Conservation (phyloP, 2,888 invertebrate species). For the Eubasilissa splendida region DNA sequence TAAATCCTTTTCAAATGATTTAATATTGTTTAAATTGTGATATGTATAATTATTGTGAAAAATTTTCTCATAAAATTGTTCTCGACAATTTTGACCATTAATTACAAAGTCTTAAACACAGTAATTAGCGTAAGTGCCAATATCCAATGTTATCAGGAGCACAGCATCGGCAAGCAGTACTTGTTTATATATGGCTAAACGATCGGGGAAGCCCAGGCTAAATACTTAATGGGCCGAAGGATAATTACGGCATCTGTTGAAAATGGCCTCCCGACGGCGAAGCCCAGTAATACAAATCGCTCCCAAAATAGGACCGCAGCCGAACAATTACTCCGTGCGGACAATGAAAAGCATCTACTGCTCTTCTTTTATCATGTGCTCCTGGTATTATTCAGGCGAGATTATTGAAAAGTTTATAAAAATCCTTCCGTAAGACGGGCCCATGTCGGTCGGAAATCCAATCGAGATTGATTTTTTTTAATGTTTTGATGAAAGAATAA, state of each 20-base stretch:
- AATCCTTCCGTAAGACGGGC: neutral
- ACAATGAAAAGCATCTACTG: constrained; percentile 51
- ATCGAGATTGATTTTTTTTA: neutral
- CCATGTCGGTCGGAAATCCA: neutral
- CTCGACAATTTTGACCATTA: neutral
- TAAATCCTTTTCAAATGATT: neutral
- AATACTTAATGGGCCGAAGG: constrained; percentile 56
- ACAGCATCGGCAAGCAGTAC: constrained; percentile 19
- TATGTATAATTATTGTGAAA: neutral
- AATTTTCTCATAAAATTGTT: too few relatives aligned
- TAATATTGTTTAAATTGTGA: neutral
- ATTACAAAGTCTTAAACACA: constrained; percentile 22
- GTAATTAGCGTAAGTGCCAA: constrained; percentile 21
- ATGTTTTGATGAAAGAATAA: neutral
- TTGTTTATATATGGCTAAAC: constrained; percentile 37
- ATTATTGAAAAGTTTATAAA: constrained; percentile 55
- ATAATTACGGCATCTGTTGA: constrained; percentile 54
- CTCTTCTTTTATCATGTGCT: constrained; percentile 51
- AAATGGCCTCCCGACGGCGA: constrained; percentile 53
- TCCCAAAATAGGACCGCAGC: constrained; percentile 53
- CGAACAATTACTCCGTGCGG: constrained; percentile 47
- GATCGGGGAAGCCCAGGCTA: constrained; percentile 43
- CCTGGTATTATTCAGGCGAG: constrained; percentile 45
- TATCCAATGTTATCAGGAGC: constrained; percentile 9
- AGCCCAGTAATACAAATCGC: constrained; percentile 53